phyloP scores from a whole-genome alignment of 2,888 invertebrate genomes.

The Calliopum simillimum region DNA sequence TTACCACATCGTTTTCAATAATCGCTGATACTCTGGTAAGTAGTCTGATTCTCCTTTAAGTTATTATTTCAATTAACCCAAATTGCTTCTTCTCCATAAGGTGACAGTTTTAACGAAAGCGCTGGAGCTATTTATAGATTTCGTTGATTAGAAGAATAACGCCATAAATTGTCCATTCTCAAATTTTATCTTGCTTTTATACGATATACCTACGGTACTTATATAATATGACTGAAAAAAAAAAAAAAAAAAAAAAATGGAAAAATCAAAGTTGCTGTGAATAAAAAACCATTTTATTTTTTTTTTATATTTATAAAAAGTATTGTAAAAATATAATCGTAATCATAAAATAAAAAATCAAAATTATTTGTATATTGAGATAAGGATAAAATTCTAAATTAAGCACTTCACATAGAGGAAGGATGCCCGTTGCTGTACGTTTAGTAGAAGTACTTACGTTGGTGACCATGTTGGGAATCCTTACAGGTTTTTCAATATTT shows the following conservation, averaged over 20 bases:
- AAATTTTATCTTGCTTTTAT: constrained; percentile 6
- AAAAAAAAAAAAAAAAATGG: constrained; percentile 10
- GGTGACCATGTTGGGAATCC: constrained; percentile 50
- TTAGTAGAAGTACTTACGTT: constrained; percentile 52
- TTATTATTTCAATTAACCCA: too few species aligned
- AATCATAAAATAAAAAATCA: constrained; percentile 11
- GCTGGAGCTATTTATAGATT: constrained; percentile 33
- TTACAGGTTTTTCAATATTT: constrained; percentile 52
- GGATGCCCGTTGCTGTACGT: constrained; percentile 55
- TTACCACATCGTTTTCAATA: constrained; percentile 39
- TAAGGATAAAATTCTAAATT: too few species aligned
- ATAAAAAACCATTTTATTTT: constrained; percentile 31
- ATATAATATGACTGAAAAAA: constrained; percentile 2
- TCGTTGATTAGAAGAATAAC: constrained; percentile 33
- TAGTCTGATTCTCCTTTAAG: neutral
- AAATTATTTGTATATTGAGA: constrained; percentile 16
- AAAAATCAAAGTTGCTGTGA: constrained; percentile 43
- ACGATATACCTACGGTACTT: constrained; percentile 1
- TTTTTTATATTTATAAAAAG: constrained; percentile 26
- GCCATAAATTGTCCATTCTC: too few species aligned
- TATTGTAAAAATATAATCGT: constrained; percentile 26
- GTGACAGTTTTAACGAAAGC: constrained; percentile 39
- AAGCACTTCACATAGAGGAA: constrained; percentile 8
- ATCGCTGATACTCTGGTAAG: constrained; percentile 47
- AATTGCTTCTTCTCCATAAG: constrained; percentile 29